Evolutionary conservation across 2,113 vertebrate genomes (phyloP).

Genomic region (Siniperca chuatsi): DNA sequence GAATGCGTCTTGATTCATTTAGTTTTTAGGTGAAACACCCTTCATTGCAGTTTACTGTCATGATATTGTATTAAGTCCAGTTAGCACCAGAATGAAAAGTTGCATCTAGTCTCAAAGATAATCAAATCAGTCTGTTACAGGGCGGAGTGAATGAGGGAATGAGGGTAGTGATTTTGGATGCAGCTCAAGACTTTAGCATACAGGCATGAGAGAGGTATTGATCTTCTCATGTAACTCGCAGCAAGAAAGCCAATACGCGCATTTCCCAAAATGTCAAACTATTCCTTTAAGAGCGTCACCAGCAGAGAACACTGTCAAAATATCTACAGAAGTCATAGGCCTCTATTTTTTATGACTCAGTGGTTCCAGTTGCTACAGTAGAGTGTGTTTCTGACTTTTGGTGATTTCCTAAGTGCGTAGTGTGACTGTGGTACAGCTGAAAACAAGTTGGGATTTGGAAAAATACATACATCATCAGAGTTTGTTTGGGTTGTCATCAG

Average conservation of each 20-base stretch:
- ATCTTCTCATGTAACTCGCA: background rate
- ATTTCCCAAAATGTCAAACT: background rate
- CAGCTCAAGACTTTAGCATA: background rate
- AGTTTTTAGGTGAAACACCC: background rate
- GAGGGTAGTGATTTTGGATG: background rate
- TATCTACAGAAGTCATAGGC: background rate
- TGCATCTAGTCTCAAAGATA: background rate
- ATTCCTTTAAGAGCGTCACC: background rate
- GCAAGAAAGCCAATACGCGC: background rate
- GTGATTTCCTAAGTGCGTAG: background rate
- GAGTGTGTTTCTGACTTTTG: background rate
- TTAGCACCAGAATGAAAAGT: background rate
- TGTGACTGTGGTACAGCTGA: background rate
- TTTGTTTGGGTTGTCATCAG: background rate
- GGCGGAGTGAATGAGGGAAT: too few species aligned
- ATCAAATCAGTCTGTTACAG: too few species aligned
- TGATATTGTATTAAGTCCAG: too few species aligned
- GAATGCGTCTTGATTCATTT: background rate
- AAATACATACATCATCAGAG: slow-evolving; percentile 1
- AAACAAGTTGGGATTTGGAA: background rate
- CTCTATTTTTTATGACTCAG: background rate
- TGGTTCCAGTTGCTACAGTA: background rate
- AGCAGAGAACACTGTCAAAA: background rate
- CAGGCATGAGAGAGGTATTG: background rate
- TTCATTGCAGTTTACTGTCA: too few species aligned